These are phyloP conservation scores for Mimumesa dahlbomi DNA, from an alignment of 2,888 invertebrate species.

Conservation along the genomic window DNA sequence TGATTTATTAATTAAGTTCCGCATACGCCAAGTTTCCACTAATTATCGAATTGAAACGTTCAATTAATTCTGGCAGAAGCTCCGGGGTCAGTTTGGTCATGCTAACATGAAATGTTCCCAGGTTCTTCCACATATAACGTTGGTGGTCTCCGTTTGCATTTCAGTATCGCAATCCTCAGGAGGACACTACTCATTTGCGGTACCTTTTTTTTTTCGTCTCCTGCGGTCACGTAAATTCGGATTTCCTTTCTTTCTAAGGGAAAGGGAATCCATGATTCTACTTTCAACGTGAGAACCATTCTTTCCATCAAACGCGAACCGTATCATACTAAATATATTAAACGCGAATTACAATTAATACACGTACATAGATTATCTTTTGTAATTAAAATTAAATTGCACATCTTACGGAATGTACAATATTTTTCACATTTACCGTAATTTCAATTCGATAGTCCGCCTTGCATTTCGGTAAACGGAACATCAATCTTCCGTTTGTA, in stretches of 20 bases:
- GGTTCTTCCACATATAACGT: conserved; percentile 29
- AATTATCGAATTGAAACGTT: neutral
- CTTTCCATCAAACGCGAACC: neutral
- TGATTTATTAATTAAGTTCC: too few species aligned
- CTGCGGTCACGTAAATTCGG: conserved; percentile 55
- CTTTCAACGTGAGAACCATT: neutral
- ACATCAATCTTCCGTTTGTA: too few species aligned
- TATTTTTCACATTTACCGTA: too few species aligned
- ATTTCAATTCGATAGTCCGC: too few species aligned
- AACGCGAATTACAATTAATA: too few species aligned
- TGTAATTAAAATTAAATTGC: too few species aligned
- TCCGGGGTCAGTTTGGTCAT: neutral
- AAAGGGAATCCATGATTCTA: conserved; percentile 15
- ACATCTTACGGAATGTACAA: too few species aligned
- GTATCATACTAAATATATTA: neutral
- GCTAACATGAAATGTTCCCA: conserved; percentile 31
- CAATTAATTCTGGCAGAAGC: neutral
- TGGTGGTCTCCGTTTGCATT: conserved; percentile 59
- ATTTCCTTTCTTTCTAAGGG: conserved; percentile 31
- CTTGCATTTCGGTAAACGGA: too few species aligned
- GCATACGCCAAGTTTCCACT: too few species aligned
- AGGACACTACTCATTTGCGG: conserved; percentile 50
- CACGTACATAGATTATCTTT: too few species aligned
- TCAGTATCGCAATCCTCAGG: conserved; percentile 35
- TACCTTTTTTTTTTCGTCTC: conserved; percentile 42